Conservation (phyloP, 2,797 vertebrate species). For the Silurus aristotelis region DNA sequence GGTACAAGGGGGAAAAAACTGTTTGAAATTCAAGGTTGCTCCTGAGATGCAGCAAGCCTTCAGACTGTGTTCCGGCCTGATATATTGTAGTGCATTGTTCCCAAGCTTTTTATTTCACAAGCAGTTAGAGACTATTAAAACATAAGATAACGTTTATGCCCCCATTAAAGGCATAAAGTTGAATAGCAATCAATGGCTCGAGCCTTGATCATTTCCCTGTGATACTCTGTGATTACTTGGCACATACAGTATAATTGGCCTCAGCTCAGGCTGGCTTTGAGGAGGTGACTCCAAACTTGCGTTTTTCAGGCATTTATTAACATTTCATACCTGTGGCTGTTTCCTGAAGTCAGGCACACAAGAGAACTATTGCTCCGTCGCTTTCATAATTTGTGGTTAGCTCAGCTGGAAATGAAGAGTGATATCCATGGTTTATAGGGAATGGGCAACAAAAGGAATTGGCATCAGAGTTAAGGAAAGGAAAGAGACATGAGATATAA, state of each 20-base stretch:
- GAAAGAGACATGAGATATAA: background rate
- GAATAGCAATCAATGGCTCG: conserved; percentile 55
- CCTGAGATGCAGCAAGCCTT: conserved; percentile 20
- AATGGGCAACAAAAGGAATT: conserved; percentile 10
- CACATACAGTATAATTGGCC: conserved; percentile 47
- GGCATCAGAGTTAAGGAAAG: background rate
- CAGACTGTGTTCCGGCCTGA: conserved; percentile 10
- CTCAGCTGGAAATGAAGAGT: conserved; percentile 35
- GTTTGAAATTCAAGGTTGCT: conserved; percentile 41
- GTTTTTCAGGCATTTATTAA: conserved; percentile 49
- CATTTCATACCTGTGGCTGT: conserved; percentile 45
- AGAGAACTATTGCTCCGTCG: background rate
- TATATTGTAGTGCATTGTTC: background rate
- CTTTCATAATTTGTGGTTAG: conserved; percentile 24
- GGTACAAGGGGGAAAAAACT: background rate
- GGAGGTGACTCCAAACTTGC: conserved; percentile 41
- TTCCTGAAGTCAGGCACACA: conserved; percentile 25
- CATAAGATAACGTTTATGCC: conserved; percentile 49
- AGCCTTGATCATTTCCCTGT: conserved; percentile 45
- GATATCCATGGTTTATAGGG: conserved; percentile 49
- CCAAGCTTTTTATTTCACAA: conserved; percentile 5
- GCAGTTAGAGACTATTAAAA: conserved; percentile 51
- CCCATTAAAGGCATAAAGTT: conserved; percentile 49
- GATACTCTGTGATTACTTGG: conserved; percentile 10
- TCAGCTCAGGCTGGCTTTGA: conserved; percentile 33